Evolutionary conservation across 2,797 vertebrate genomes (phyloP), one percentile per base, ranked within the genome.

Genomic region (Danio albolineatus): DNA sequence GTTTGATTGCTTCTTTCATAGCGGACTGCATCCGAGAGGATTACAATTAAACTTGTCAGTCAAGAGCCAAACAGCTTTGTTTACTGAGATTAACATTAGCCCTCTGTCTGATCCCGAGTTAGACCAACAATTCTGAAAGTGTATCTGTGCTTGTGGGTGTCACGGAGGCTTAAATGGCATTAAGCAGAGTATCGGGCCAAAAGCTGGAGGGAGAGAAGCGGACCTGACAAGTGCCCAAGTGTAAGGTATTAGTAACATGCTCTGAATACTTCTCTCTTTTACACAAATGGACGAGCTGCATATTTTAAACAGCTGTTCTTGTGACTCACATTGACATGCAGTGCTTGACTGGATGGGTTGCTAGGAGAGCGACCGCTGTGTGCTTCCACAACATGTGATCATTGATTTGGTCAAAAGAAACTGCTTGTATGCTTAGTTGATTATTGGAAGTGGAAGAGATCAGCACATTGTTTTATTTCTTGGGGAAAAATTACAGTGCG

Each of bases 201-300:
- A 76, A 87, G 77, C 56, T 41, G 17, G 46, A 80, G 73, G 56
- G 65, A 78, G 85, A 80, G 77, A 82, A 80, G 84, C 16, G 54
- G 83, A 86, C 78, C 73, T 76, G 78, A 75, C 84, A 76, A 82
- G 74, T 76, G 81, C 85, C 83, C 84, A 70, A 81, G 81, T 82
- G 82, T 79, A 81, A 85, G 82, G 70, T 83, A 89, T 92, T 90
- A 89, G 86, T 88, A 88, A 83, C 80, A 80, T 87, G 57, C 66
- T 79, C 71, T 59, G 82, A 82, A 89, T 88, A 84, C 78, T 89
- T 89, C 81, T 86, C 88, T 88, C 83, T 85, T 91, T 90, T 83
- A 82, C 90, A 88, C 89, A 80, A 78, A 41, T 39, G 51, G 75
- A 10, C n/a, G 53, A 72, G 28, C 61, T 8, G 62, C 70, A 70